Base-by-base conservation (phyloP, 2,888 invertebrate genomes). In the Yponomeuta cagnagella region DNA sequence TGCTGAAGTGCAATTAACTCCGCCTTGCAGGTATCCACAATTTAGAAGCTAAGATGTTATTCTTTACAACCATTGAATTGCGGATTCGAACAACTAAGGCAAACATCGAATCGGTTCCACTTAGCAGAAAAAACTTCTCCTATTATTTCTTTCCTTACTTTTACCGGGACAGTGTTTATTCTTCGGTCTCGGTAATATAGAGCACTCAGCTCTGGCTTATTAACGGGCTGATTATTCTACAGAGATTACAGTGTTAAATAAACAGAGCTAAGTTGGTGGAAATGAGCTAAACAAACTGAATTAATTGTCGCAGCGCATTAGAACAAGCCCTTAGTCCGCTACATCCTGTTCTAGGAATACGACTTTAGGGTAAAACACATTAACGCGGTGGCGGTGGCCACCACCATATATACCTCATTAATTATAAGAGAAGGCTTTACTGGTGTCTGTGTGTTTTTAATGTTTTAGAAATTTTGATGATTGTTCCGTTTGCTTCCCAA, bases 161-260 rank as follows among this genome's bases (percentile, higher is more conserved):
- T 69, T 69, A 9, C 33, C 30, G 33, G 10, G 12, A 9, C 58
- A 31, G 58, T 69, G 63, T 63, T 69, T 69, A 58, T 69, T 63
- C 31, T 48, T 33, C 33, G 33, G 58, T 23, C 23, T 30, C 68
- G 23, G 68, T 43, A 68, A 68, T 12, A n/a, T 69, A 33, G 33
- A 31, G 58, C 33, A 33, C 63, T 69, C 58, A 64, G 52, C 52
- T 43, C n/a, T 64, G 43, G n/a, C 15, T 33, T 70, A 70, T 70
- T 70, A 70, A 70, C 63, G 70, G 31, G 63, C 63, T 64, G 70
- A 70, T 70, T 70, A 70, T 70, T 64, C 70, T 70, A 48, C 70
- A 37, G 70, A 70, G 70, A 70, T 70, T 69, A 69, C 58, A 9
- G 37, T 48, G 48, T 23, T 48, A 68, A 68, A 68, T 48, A 68